A percentile compares a stretch with the other conserved stretches of the same genome.
These are phyloP conservation scores for Sporophila hypoxantha DNA, from an alignment of 2,113 vertebrate genomes.

Conservation along the genomic window DNA sequence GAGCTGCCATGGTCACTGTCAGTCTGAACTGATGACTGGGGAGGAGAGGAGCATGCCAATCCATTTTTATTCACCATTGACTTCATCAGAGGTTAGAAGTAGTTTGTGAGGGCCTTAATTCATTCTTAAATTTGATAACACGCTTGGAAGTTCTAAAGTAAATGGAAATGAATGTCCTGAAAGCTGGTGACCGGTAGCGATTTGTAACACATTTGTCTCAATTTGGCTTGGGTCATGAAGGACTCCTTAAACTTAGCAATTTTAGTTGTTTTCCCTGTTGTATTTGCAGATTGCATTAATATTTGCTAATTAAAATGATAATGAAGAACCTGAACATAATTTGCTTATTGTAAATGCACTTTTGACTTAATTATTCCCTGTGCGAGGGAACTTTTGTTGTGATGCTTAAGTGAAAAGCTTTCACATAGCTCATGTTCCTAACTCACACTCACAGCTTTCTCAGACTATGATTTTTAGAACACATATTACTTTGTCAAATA, in stretches of 20 bases:
- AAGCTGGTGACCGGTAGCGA: not conserved
- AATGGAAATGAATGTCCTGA: constrained; percentile 19
- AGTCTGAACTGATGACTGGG: constrained; percentile 2
- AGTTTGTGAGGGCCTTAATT: constrained; percentile 14
- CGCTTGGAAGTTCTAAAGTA: constrained; percentile 2
- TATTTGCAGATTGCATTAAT: constrained; percentile 35
- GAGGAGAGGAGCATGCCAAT: constrained; percentile 32
- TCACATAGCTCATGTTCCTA: not conserved
- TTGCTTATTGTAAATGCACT: not conserved
- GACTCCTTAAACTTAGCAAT: not conserved
- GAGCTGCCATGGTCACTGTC: not conserved
- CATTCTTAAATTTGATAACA: constrained; percentile 29
- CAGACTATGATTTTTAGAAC: not conserved
- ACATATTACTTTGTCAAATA: not conserved
- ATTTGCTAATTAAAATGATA: constrained; percentile 43
- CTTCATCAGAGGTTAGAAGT: not conserved
- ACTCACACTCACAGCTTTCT: not conserved
- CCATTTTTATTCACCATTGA: constrained; percentile 17
- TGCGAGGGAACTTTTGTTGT: not conserved
- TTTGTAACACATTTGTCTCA: constrained; percentile 5
- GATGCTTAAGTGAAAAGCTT: not conserved
- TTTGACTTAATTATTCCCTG: constrained; percentile 16
- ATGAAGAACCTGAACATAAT: constrained; percentile 5
- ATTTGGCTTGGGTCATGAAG: constrained; percentile 22
- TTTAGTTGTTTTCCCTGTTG: constrained; percentile 19